Evolutionary conservation across 2,797 vertebrate species (phyloP).

Genomic region (Esox lucius): DNA sequence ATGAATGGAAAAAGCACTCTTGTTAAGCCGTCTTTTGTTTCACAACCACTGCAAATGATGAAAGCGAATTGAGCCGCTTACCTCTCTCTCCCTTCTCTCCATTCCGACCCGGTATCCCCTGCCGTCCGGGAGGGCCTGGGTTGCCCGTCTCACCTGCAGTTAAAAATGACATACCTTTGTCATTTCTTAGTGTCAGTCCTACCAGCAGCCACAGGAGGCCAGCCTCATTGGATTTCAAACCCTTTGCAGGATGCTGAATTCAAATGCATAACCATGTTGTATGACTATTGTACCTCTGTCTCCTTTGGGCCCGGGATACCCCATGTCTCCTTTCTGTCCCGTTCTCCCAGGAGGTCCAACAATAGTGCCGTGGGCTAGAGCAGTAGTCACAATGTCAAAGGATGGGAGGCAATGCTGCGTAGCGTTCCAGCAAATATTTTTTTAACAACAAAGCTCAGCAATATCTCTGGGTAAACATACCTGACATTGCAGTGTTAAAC

Average conservation of each 20-base stretch:
- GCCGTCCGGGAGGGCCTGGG: slow-evolving; percentile 73
- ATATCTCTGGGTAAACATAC: not conserved
- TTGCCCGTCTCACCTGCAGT: slow-evolving; percentile 70
- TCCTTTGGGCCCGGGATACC: slow-evolving; percentile 88
- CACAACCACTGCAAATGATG: not conserved
- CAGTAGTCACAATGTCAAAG: slow-evolving; percentile 17
- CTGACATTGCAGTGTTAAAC: not conserved
- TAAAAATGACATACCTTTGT: slow-evolving; percentile 7
- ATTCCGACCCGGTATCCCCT: slow-evolving; percentile 74
- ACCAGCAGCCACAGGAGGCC: not conserved
- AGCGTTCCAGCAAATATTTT: not conserved
- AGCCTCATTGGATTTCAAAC: not conserved
- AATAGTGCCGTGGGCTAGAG: slow-evolving; percentile 86
- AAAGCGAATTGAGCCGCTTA: slow-evolving; percentile 43
- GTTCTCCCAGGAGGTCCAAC: slow-evolving; percentile 79
- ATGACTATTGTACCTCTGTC: slow-evolving; percentile 68
- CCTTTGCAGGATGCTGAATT: not conserved
- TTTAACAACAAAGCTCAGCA: not conserved
- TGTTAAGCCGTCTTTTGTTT: not conserved
- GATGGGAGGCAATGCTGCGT: not conserved
- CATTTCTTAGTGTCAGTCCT: not conserved
- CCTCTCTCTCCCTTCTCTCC: slow-evolving; percentile 90
- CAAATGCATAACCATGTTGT: not conserved
- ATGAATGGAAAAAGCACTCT: not conserved
- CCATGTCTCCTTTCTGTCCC: slow-evolving; percentile 85